Conservation (phyloP, 2,797 vertebrate species). For the Neopelma chrysocephalum region DNA sequence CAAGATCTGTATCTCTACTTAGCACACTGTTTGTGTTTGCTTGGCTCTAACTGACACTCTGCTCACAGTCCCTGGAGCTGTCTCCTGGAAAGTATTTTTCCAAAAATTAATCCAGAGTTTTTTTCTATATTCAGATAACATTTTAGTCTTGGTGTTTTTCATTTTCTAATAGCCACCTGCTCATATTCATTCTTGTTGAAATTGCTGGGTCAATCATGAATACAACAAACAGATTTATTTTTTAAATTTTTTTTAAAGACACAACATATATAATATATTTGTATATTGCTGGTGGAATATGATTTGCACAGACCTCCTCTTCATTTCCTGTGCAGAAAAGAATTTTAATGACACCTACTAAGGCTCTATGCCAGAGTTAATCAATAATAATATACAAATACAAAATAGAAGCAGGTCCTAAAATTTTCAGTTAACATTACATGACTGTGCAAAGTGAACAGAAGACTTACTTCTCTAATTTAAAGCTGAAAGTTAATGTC, state of each 20-base stretch:
- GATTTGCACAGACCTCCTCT: not conserved
- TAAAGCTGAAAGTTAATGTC: not conserved
- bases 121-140: not conserved
- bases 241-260: not conserved
- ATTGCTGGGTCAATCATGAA: not conserved
- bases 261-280: not conserved
- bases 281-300: not conserved
- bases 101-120: not conserved
- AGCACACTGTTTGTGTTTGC: not conserved
- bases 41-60: not conserved
- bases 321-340: not conserved
- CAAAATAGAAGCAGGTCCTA: not conserved
- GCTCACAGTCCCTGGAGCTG: not conserved
- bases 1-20: not conserved
- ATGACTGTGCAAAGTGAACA: not conserved
- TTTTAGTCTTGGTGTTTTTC: not conserved
- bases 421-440: not conserved
- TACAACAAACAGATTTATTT: rapidly evolving
- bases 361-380: not conserved
- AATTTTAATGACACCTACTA: not conserved
- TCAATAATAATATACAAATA: not conserved
- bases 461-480: not conserved
- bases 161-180: not conserved
- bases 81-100: not conserved
- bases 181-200: not conserved